Evolutionary conservation across 2,113 vertebrate species (phyloP).

Genomic region (Hipposideros armiger): DNA sequence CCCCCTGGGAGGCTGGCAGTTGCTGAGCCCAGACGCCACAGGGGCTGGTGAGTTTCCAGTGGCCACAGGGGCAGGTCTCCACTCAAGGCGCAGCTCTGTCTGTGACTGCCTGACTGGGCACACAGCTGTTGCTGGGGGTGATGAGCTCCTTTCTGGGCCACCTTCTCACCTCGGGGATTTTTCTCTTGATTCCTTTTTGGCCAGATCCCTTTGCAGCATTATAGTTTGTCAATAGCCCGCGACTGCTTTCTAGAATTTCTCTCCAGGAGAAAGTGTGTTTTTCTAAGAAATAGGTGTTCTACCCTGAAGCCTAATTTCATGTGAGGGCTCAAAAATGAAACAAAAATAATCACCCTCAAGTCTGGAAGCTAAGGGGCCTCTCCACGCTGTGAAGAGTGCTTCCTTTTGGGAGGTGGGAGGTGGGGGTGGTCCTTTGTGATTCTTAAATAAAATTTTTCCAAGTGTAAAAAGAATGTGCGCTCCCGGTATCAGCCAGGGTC

Average conservation of each 20-base stretch:
- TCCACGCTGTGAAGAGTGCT: slow-evolving; percentile 41
- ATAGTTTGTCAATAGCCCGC: slow-evolving; percentile 77
- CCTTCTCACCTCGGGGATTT: slow-evolving; percentile 65
- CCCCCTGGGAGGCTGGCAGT: slow-evolving; percentile 73
- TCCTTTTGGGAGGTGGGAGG: slow-evolving; percentile 60
- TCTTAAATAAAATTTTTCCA: slow-evolving; percentile 58
- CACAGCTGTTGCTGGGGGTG: neutral
- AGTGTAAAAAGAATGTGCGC: slow-evolving; percentile 52
- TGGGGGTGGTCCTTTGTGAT: slow-evolving; percentile 52
- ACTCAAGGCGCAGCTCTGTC: slow-evolving; percentile 53
- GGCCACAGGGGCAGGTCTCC: slow-evolving; percentile 59
- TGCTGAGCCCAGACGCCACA: slow-evolving; percentile 62
- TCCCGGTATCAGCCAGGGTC: slow-evolving; percentile 41
- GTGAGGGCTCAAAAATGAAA: slow-evolving; percentile 80
- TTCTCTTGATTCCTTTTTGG: slow-evolving; percentile 80
- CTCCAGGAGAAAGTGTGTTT: slow-evolving; percentile 75
- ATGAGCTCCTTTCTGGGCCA: slow-evolving; percentile 68
- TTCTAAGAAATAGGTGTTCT: slow-evolving; percentile 82
- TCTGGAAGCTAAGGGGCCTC: slow-evolving; percentile 62
- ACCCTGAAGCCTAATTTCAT: slow-evolving; percentile 78
- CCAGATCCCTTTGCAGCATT: slow-evolving; percentile 74
- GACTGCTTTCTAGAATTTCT: slow-evolving; percentile 84
- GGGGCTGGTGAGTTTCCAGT: slow-evolving; percentile 76
- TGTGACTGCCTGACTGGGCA: slow-evolving; percentile 14
- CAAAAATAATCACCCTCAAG: slow-evolving; percentile 78